phyloP scores from a whole-genome alignment of 2,888 invertebrate genomes.

The Microchrysa polita region DNA sequence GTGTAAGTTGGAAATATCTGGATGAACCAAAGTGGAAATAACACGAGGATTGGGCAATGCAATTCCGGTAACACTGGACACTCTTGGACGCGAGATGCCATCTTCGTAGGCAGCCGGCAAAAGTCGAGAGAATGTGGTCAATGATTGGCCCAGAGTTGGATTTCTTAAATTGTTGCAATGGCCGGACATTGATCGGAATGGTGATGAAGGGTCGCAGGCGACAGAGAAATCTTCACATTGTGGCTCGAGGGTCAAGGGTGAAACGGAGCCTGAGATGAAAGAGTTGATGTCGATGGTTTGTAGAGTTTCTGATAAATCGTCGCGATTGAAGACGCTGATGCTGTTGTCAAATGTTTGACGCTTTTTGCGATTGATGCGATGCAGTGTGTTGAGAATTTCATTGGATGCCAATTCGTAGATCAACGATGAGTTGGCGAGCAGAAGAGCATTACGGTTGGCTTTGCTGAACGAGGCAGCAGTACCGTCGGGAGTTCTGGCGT shows the following conservation, averaged over 20 bases:
- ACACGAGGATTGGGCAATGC: constrained; percentile 86
- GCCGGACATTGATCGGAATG: constrained; percentile 78
- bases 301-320: constrained; percentile 79
- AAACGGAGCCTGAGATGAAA: constrained; percentile 70
- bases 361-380: constrained; percentile 69
- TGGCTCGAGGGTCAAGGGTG: constrained; percentile 70
- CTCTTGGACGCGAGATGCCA: constrained; percentile 83
- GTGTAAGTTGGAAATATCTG: constrained; percentile 90
- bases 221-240: constrained; percentile 77
- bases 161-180: constrained; percentile 89
- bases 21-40: constrained; percentile 88
- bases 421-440: constrained; percentile 85
- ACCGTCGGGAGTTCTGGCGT: constrained; percentile 86
- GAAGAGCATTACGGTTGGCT: constrained; percentile 83
- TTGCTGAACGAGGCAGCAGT: constrained; percentile 91
- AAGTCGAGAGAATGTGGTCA: constrained; percentile 85
- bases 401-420: constrained; percentile 88
- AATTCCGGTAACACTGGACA: constrained; percentile 77
- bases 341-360: constrained; percentile 79
- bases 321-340: constrained; percentile 66
- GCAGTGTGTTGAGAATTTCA: constrained; percentile 77
- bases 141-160: constrained; percentile 82
- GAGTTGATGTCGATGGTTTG: constrained; percentile 82
- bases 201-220: constrained; percentile 76
- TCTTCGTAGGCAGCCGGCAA: constrained; percentile 89